Percentiles rank a stretch among this genome's conserved stretches.
Evolutionary conservation across 2,113 vertebrate species (phyloP).

Genomic region (Loxodonta africana): DNA sequence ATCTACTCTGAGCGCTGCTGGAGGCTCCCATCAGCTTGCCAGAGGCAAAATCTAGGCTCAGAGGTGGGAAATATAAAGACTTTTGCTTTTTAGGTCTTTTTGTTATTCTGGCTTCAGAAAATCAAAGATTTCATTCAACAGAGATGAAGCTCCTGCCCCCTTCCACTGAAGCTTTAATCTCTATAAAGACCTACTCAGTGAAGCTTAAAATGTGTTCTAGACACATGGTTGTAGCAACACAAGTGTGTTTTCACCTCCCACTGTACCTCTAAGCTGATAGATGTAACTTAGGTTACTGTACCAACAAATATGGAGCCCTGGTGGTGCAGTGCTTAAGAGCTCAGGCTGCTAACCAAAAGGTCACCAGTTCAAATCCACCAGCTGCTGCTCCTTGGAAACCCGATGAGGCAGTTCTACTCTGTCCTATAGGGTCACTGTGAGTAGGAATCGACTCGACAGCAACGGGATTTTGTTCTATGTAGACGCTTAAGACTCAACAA

Average conservation of each 20-base stretch:
- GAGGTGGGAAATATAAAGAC: constrained; percentile 22
- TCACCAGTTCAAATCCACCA: background rate
- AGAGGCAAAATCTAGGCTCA: background rate
- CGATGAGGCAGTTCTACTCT: no score
- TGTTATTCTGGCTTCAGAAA: constrained; percentile 59
- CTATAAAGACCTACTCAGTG: constrained; percentile 7
- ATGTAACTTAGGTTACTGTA: background rate
- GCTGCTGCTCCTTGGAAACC: no score
- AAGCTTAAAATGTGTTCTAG: constrained; percentile 12
- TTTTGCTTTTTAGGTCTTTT: background rate
- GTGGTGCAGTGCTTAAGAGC: no score
- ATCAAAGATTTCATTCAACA: constrained; percentile 60
- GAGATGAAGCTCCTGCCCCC: background rate
- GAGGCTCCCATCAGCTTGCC: background rate
- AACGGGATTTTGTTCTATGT: background rate
- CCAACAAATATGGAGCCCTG: background rate
- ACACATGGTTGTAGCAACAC: background rate
- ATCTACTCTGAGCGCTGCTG: background rate
- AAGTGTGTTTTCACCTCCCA: constrained; percentile 36
- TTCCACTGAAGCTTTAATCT: background rate
- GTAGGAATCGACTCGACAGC: background rate
- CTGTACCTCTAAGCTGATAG: background rate
- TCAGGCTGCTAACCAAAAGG: background rate
- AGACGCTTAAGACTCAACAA: background rate
- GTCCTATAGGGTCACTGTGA: background rate